Percentiles rank a stretch among this genome's conserved stretches.
Conservation (phyloP, 2,113 vertebrate genomes). For the Mungos mungo region DNA sequence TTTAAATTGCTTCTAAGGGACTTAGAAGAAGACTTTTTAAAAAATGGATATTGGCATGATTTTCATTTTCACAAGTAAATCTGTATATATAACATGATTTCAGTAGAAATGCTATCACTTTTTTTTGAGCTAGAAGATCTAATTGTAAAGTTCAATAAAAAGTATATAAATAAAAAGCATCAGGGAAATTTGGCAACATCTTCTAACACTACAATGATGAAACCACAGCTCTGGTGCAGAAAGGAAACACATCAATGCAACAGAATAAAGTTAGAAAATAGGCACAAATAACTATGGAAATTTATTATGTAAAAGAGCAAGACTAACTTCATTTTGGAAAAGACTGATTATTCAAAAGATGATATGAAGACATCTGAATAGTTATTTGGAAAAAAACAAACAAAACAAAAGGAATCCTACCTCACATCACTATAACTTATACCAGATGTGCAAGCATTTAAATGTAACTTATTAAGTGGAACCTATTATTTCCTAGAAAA, state of each 20-base stretch:
- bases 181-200: conserved; percentile 6
- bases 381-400: not conserved
- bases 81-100: conserved; percentile 27
- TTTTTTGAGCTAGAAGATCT: conserved; percentile 6
- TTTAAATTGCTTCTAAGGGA: not conserved
- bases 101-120: not conserved
- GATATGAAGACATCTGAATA: not conserved
- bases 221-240: not conserved
- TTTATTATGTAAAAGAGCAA: not conserved
- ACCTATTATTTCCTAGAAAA: not conserved
- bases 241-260: not conserved
- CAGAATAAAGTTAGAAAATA: not conserved
- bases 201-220: not conserved
- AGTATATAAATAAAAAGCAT: conserved; percentile 8
- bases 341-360: not conserved
- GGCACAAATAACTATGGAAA: not conserved
- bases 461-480: not conserved
- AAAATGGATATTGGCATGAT: not conserved
- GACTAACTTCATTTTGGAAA: conserved; percentile 32
- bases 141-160: conserved; percentile 57
- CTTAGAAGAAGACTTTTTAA: not conserved
- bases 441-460: conserved; percentile 5
- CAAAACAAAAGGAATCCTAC: not conserved
- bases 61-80: conserved; percentile 38
- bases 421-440: not conserved